Conservation (phyloP, 2,113 vertebrate genomes). For the Shinisaurus crocodilurus region DNA sequence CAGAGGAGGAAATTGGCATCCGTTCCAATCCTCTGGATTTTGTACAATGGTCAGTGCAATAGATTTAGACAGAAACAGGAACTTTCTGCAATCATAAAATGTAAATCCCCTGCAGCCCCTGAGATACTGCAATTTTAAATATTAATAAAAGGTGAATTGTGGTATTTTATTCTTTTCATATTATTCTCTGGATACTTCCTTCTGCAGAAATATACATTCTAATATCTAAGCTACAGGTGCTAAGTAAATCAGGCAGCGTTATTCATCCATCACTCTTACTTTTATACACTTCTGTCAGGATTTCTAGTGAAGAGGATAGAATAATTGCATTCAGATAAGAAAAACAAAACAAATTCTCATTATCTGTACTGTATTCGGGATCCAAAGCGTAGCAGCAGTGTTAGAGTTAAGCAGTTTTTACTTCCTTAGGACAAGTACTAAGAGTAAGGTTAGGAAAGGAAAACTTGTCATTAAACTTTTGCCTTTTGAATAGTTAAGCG, state of each 20-base stretch:
- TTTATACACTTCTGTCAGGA: background rate
- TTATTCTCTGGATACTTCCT: background rate
- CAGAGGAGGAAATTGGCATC: background rate
- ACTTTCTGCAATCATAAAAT: background rate
- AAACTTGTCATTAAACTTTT: background rate
- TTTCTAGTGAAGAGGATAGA: background rate
- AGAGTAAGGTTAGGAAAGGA: background rate
- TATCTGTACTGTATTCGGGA: background rate
- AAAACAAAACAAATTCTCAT: background rate
- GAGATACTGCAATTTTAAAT: background rate
- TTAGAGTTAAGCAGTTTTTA: background rate
- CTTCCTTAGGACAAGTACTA: background rate
- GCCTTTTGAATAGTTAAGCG: background rate
- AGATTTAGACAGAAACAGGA: background rate
- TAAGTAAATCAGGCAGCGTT: no score
- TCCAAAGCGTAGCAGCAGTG: background rate
- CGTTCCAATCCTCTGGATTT: background rate
- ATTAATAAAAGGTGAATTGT: background rate
- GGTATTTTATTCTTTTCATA: background rate
- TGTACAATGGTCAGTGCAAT: background rate
- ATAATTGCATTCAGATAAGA: background rate
- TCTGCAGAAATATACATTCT: background rate
- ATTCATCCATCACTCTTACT: background rate
- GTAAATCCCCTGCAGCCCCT: background rate
- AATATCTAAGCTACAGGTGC: no score